These are phyloP conservation scores for Rallus crepitans DNA, from an alignment of 2,797 vertebrate genomes.

Conservation along the genomic window DNA sequence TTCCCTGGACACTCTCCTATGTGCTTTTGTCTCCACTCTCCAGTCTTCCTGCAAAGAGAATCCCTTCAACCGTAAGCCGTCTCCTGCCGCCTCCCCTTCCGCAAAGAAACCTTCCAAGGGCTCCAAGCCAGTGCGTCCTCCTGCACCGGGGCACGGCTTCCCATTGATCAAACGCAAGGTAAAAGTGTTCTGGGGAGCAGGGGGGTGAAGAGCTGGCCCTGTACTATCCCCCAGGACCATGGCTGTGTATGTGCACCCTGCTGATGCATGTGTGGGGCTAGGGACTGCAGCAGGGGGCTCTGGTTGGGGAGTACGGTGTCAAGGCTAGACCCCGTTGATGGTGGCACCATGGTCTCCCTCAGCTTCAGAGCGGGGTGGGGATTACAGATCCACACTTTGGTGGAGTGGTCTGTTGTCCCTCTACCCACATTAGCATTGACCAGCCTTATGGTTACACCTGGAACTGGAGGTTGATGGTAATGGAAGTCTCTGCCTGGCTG, in stretches of 20 bases:
- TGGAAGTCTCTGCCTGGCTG: neutral
- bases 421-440: neutral
- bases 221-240: neutral
- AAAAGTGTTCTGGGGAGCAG: neutral
- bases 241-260: neutral
- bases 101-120: constrained; percentile 84
- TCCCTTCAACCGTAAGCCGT: constrained; percentile 95
- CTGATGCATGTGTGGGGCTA: neutral
- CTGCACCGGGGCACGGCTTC: constrained; percentile 89
- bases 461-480: neutral
- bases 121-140: constrained; percentile 88
- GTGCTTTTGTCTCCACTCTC: neutral
- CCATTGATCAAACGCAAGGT: constrained; percentile 96
- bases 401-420: neutral
- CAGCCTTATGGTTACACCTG: neutral
- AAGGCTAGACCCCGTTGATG: neutral
- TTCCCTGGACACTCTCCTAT: neutral
- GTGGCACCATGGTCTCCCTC: neutral
- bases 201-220: neutral
- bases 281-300: neutral
- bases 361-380: neutral
- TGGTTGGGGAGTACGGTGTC: neutral
- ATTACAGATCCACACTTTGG: neutral
- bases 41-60: constrained; percentile 88
- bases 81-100: constrained; percentile 78